A percentile compares a stretch with the other conserved stretches of the same genome.
Conservation (phyloP, 2,888 invertebrate genomes). For the Drosophila helvetica region DNA sequence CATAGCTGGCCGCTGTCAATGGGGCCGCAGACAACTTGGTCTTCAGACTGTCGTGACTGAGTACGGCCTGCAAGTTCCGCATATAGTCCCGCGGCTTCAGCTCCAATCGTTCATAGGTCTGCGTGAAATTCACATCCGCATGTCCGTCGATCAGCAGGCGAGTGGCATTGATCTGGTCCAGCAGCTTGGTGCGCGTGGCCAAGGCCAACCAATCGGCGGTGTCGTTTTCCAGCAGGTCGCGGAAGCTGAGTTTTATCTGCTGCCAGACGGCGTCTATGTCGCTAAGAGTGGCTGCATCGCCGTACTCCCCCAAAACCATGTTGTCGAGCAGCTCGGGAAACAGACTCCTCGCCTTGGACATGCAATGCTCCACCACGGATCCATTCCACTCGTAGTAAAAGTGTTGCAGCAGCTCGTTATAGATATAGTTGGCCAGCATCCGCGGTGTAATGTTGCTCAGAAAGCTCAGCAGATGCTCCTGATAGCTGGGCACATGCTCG, state of each 20-base stretch:
- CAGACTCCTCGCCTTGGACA: constrained; percentile 55
- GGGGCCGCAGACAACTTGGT: constrained; percentile 6
- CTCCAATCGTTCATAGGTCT: constrained; percentile 52
- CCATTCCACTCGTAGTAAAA: constrained; percentile 65
- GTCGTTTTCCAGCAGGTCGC: constrained; percentile 49
- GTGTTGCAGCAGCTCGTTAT: constrained; percentile 66
- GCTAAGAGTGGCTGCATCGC: constrained; percentile 52
- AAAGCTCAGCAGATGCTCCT: constrained; percentile 57
- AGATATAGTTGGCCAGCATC: constrained; percentile 78
- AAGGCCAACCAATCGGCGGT: constrained; percentile 64
- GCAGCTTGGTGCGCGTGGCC: constrained; percentile 56
- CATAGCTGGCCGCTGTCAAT: constrained; percentile 53
- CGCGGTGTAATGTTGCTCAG: constrained; percentile 46
- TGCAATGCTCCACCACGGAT: constrained; percentile 58
- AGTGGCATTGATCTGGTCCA: constrained; percentile 68
- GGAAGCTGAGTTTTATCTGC: constrained; percentile 69
- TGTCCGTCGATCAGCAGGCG: constrained; percentile 65
- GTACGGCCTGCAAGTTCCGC: constrained; percentile 61
- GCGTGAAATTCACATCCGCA: constrained; percentile 60
- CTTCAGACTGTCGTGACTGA: constrained; percentile 39
- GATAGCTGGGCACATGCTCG: constrained; percentile 74
- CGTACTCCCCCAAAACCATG: constrained; percentile 67
- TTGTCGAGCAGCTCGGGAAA: constrained; percentile 78
- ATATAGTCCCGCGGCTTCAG: constrained; percentile 61
- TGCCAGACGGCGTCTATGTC: constrained; percentile 78